Evolutionary conservation across 2,113 vertebrate genomes (phyloP), one percentile per base, ranked within the genome.

Genomic region (Elanoides forficatus): DNA sequence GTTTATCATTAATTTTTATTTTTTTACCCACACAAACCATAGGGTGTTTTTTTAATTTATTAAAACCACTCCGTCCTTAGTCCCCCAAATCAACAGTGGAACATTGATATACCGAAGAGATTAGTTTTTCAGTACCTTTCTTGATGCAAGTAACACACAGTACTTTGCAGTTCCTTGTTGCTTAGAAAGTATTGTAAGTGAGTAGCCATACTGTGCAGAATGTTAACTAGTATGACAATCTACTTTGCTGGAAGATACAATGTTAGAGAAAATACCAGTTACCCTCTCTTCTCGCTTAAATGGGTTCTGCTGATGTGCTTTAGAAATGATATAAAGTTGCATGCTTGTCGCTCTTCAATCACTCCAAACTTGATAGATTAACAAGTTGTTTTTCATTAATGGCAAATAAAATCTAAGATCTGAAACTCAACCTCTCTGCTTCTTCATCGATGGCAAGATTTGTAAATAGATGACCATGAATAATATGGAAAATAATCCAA

Each of bases 11-110:
- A 0, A 48, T 94, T 96, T 95, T 96, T 95, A 62, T 78, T 95
- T 92, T 95, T 95, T 95, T 90, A 88, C 70, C 84, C 95, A 76
- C 91, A 93, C 80, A 89, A 95, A 73, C 78, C 84, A 88, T 88
- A 52, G 94, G 26, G 42, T 66, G 36, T 73, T 86, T 80, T 81
- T 87, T 34, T 0, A 87, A 68, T 65, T 70, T 81, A 76, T 88
- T 88, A 60, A 85, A 96, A 95, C 20, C 84, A 86, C 29, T 73
- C 53, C 14, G 34, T 78, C 4, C 1, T 65, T 59, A 55, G 19
- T 32, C 63, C 36, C 25, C n/a, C 22, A 72, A 55, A 78, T 90
- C 38, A 60, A 10, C 29, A 86, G 47, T 19, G 17, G n/a, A 65
- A 45, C 55, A 34, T 3, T 29, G 63, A 66, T 88, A 66, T 88